Conservation (phyloP, 2,113 vertebrate genomes). For the Erythrolamprus reginae region DNA sequence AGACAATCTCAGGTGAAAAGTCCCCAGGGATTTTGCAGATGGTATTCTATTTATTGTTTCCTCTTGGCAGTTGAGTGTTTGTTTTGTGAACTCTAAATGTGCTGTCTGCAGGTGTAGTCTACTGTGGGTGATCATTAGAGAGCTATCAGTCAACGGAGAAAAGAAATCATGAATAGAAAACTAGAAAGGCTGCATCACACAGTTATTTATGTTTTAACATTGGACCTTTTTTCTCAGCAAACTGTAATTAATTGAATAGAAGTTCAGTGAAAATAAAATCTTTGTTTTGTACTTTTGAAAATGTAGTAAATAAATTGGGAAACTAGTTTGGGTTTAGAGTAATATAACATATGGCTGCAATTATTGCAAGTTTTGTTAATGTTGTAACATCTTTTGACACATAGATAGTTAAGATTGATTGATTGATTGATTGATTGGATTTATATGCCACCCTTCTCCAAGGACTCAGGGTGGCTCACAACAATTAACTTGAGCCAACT, state of each 20-base stretch:
- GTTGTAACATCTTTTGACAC: constrained; percentile 14
- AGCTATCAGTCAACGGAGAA: not conserved
- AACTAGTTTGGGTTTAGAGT: not conserved
- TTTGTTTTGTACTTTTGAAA: not conserved
- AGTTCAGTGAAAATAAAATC: not conserved
- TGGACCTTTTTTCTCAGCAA: not conserved
- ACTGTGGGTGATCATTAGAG: not conserved
- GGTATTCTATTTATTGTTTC: constrained; percentile 9
- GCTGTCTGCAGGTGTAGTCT: not conserved
- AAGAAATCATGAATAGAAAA: not conserved
- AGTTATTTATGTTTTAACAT: not conserved
- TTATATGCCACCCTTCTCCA: too few relatives aligned
- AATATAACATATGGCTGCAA: not conserved
- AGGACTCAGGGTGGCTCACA: too few relatives aligned
- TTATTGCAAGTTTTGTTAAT: not conserved
- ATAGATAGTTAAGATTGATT: not conserved
- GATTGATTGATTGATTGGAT: too few relatives aligned
- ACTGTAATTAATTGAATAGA: not conserved
- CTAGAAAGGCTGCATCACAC: not conserved
- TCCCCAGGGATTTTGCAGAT: constrained; percentile 27
- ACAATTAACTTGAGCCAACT: constrained; percentile 28
- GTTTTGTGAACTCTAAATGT: not conserved
- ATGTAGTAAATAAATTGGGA: not conserved
- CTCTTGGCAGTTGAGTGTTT: not conserved
- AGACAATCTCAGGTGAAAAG: constrained; percentile 18